These are phyloP conservation scores for Chloebia gouldiae DNA, from an alignment of 2,113 vertebrate genomes.

Conservation along the genomic window DNA sequence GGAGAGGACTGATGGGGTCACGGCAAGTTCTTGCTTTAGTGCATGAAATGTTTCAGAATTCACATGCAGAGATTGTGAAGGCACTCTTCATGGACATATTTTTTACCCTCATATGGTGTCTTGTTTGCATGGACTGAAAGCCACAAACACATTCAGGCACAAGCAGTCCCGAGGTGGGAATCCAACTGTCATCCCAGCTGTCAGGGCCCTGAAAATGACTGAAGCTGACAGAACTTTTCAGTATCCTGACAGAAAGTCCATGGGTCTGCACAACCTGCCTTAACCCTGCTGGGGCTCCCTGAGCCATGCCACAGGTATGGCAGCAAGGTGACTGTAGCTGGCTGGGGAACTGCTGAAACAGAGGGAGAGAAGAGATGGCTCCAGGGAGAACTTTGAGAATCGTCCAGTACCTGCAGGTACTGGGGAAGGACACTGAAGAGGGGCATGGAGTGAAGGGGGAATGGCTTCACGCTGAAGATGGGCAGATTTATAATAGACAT, in stretches of 20 bases:
- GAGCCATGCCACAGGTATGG: rapidly evolving
- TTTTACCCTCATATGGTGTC: neutral
- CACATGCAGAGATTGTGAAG: neutral
- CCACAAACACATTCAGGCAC: neutral
- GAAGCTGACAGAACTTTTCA: neutral
- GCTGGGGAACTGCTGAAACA: neutral
- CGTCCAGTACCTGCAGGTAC: neutral
- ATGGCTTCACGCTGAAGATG: neutral
- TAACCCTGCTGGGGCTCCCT: neutral
- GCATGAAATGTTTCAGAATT: neutral
- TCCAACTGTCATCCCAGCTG: neutral
- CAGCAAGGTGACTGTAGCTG: neutral
- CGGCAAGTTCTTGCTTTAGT: neutral
- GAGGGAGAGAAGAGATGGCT: neutral
- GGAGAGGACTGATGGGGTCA: neutral
- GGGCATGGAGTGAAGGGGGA: neutral
- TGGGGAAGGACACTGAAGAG: neutral
- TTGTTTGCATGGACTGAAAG: neutral
- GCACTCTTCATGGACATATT: rapidly evolving
- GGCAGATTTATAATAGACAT: neutral
- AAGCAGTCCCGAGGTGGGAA: neutral
- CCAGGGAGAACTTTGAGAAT: neutral
- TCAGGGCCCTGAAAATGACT: neutral
- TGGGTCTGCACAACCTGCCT: rapidly evolving
- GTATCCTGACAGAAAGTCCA: neutral